Percentiles rank a stretch among this genome's conserved stretches.
phyloP scores from a whole-genome alignment of 1,140 invertebrate species.

The Drosophila lacteicornis region DNA sequence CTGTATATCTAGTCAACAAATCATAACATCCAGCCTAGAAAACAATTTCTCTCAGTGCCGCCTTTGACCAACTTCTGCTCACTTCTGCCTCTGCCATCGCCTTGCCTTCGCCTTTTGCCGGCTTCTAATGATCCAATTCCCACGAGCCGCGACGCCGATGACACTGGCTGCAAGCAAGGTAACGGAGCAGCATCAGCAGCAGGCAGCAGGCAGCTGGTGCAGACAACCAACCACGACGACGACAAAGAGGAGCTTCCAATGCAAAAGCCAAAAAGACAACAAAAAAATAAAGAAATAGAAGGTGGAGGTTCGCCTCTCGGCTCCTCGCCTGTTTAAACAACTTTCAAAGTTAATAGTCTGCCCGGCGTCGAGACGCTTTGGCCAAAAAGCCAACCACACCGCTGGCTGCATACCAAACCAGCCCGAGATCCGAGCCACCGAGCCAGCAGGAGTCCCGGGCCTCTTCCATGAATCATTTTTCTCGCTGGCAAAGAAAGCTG shows the following conservation, averaged over 20 bases:
- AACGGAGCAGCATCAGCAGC: conserved; percentile 48
- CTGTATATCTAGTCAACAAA: too few relatives aligned
- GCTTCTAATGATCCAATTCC: conserved; percentile 83
- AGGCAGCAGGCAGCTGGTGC: conserved; percentile 52
- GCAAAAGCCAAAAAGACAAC: conserved; percentile 43
- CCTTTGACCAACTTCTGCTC: conserved; percentile 76
- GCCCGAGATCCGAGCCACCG: conserved; percentile 16
- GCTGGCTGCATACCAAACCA: conserved; percentile 30
- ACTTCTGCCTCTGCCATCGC: conserved; percentile 61
- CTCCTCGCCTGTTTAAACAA: conserved; percentile 80
- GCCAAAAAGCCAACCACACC: conserved; percentile 55
- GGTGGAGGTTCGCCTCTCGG: conserved; percentile 73
- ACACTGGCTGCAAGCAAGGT: conserved; percentile 77
- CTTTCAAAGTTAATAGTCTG: conserved; percentile 84
- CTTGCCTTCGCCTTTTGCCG: conserved; percentile 58
- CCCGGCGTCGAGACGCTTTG: conserved; percentile 74
- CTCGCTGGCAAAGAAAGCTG: conserved; percentile 64
- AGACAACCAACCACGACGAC: conserved; percentile 64
- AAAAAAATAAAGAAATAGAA: conserved; percentile 68
- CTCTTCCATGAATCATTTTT: conserved; percentile 76
- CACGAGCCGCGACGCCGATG: conserved; percentile 79
- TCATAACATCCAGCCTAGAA: neutral
- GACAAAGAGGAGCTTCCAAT: conserved; percentile 72
- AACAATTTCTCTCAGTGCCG: conserved; percentile 32
- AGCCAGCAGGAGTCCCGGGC: conserved; percentile 69